Evolutionary conservation across 2,113 vertebrate genomes (phyloP), one percentile per base, ranked within the genome.

Genomic region (Calypte anna): DNA sequence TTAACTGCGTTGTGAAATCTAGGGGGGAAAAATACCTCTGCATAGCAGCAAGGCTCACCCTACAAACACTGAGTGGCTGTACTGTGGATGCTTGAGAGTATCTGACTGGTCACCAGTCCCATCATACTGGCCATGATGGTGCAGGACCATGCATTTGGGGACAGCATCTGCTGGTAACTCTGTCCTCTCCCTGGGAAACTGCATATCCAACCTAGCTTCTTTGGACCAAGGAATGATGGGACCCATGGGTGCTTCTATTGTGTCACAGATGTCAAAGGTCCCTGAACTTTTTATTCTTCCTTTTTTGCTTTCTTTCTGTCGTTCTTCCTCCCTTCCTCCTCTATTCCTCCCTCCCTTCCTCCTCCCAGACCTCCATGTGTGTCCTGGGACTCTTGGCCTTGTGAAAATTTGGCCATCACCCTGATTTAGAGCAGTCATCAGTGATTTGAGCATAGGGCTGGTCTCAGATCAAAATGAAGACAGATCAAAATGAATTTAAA

Each of bases 401-500:
- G 4, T 40, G 61, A 88, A 80, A 83, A 86, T 38, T 16, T 74
- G 22, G 30, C 63, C 80, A 46, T 7, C 51, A 24, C 9, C 18
- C 33, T 59, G 44, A 50, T 43, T 54, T 82, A 77, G 51, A 44
- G 12, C 14, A 44, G 10, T 57, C 36, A 2, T n/a, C 48, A 46
- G 30, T 82, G 50, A 77, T 85, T 31, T 38, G 51, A 82, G 51
- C 38, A 38, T 10, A 51, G 13, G 5, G 22, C 19, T 77, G 48
- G 28, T 90, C 54, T 77, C 76, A 74, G 40, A 40, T 40, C 40
- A 40, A 40, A 54, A 0, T 76, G 22, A 93, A 88, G 31, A 67
- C 50, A 79, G 75, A 93, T 85, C 48, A 91, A 93, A 93, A 94
- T 58, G 9, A 91, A 91, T 91, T 76, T 88, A 46, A 90, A 90